These are phyloP conservation scores for Cebus imitator DNA, from an alignment of 2,113 vertebrate species.

Conservation along the genomic window DNA sequence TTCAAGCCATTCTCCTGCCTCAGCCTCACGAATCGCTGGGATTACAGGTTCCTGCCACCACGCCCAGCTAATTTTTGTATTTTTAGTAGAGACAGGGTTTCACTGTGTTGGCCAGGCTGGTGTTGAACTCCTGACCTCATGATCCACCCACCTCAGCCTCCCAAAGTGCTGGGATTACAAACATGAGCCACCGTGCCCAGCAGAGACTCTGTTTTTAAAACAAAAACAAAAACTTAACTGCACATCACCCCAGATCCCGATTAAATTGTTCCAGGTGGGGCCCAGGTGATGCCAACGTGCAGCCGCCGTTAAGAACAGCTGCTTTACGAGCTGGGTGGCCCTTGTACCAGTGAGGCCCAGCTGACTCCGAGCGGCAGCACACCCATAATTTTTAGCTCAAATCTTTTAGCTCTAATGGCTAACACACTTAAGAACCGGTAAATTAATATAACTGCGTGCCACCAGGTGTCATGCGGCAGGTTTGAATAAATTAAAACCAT, in stretches of 20 bases:
- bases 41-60: no score
- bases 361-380: background rate
- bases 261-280: background rate
- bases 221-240: background rate
- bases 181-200: no score
- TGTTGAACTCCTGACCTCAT: no score
- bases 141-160: no score
- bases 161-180: no score
- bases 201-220: no score
- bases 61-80: no score
- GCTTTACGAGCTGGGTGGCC: background rate
- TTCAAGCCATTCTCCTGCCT: no score
- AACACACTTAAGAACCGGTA: background rate
- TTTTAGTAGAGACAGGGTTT: no score
- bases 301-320: background rate
- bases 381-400: background rate
- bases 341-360: background rate
- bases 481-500: background rate
- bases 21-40: no score
- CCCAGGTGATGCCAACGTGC: background rate
- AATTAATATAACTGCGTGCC: background rate
- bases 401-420: slow-evolving; percentile 5
- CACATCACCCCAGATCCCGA: background rate
- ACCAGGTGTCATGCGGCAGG: background rate
- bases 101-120: no score